Evolutionary conservation across 35 echinoderm and acorn worm genomes (phyloP), one percentile per base, ranked within the genome.

Genomic region (Heliocidaris tuberculata): DNA sequence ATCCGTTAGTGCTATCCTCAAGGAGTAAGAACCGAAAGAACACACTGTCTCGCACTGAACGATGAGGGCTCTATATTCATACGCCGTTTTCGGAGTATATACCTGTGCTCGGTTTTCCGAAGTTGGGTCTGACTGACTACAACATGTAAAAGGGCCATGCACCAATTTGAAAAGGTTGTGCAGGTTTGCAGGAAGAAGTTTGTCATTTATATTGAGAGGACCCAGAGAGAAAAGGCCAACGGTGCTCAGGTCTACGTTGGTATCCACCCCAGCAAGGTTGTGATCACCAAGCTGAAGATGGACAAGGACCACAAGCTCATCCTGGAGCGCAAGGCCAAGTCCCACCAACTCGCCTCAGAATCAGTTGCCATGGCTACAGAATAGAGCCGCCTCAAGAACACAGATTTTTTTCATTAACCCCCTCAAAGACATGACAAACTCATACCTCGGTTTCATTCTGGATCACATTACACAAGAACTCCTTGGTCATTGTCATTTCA

Each of bases 21-120:
- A 93, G 98, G 95, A 97, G 97, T 97, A 99, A 99, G 97, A 97
- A 97, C 94, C 97, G 98, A 60, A 97, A 99, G 96, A 99, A 99
- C 94, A 97, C 98, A 16, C 98, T 97, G 11, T 99, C 98, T 6
- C 98, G 24, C 94, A 97, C 52, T 95, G 98, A 50, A 99, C 97
- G 97, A 54, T 97, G 94, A 99, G n/a, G n/a, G n/a, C n/a, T n/a
- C n/a, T n/a, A n/a, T n/a, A n/a, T n/a, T n/a, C n/a, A n/a, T n/a
- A n/a, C n/a, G n/a, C n/a, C n/a, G n/a, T n/a, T n/a, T n/a, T n/a
- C n/a, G n/a, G n/a, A n/a, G n/a, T n/a, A n/a, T n/a, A n/a, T n/a
- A n/a, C n/a, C n/a, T 99, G 98, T 97, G 98, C 94, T 85, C 97
- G 47, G 95, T 97, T 42, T 86, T 99, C 88, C 97, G 95, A 97